Evolutionary conservation across 1,140 invertebrate genomes (phyloP).

Genomic region (Phymorhynchus buccinoides): DNA sequence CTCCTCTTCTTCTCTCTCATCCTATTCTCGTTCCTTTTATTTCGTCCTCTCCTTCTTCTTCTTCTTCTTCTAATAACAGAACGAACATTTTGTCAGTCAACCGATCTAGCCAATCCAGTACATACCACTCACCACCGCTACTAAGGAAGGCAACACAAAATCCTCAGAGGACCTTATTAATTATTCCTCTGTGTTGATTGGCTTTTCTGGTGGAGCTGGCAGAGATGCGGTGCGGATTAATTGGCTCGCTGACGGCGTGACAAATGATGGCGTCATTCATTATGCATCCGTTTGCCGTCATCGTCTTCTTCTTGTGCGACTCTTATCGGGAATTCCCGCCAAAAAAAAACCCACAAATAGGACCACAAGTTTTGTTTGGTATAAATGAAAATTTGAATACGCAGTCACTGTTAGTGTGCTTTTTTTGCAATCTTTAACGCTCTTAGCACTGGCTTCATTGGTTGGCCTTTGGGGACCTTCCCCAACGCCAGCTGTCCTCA

Average conservation of each 20-base stretch:
- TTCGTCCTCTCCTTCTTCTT: neutral
- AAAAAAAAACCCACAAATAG: too few relatives aligned
- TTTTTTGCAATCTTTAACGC: too few relatives aligned
- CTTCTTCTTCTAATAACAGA: neutral
- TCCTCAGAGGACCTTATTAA: slow-evolving; percentile 20
- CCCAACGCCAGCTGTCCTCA: too few relatives aligned
- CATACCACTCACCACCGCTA: neutral
- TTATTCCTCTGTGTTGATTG: slow-evolving; percentile 27
- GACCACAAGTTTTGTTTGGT: too few relatives aligned
- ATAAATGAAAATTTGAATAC: too few relatives aligned
- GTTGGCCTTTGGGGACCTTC: too few relatives aligned
- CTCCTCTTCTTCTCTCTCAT: neutral
- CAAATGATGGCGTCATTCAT: slow-evolving; percentile 23
- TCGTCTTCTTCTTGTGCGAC: too few relatives aligned
- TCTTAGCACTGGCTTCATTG: too few relatives aligned
- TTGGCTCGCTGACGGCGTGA: slow-evolving; percentile 8
- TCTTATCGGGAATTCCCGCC: too few relatives aligned
- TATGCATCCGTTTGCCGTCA: neutral
- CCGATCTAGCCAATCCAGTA: neutral
- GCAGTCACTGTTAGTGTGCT: too few relatives aligned
- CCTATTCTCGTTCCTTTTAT: neutral
- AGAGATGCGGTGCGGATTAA: slow-evolving; percentile 31
- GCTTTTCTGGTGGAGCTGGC: neutral
- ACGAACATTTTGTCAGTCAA: neutral
- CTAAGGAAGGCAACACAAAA: neutral